These are phyloP conservation scores for Tragelaphus eurycerus DNA, from an alignment of 2,797 vertebrate genomes.

Conservation along the genomic window DNA sequence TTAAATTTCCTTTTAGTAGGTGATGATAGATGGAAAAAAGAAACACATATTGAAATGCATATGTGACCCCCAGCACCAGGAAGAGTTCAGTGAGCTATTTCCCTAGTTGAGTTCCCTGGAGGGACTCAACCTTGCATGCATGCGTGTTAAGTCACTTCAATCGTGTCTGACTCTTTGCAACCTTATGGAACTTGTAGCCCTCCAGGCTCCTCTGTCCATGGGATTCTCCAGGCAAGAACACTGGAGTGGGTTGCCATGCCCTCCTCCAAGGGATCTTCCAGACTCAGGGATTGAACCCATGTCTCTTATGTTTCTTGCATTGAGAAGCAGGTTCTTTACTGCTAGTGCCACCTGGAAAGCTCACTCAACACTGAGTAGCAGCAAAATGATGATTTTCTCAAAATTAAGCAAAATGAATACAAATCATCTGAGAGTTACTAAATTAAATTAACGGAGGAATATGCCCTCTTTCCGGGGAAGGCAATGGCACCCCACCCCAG, in stretches of 20 bases:
- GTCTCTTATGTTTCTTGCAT: not conserved
- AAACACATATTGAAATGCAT: not conserved
- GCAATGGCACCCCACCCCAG: too few relatives aligned
- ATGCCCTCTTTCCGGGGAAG: not conserved
- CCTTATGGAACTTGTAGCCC: not conserved
- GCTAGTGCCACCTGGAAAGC: not conserved
- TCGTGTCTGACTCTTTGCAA: not conserved
- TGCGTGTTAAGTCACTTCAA: not conserved
- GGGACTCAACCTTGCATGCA: not conserved
- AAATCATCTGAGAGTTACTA: not conserved
- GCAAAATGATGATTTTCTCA: not conserved
- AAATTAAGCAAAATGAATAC: not conserved
- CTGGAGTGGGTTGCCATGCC: not conserved
- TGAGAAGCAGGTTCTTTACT: not conserved
- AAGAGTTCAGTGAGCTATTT: not conserved
- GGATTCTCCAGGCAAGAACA: not conserved
- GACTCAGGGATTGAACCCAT: not conserved
- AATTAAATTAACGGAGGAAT: not conserved
- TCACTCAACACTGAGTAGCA: not conserved
- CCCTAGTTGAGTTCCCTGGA: not conserved
- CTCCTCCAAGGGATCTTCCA: not conserved
- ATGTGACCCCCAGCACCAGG: too few relatives aligned
- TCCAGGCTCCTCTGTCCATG: not conserved
- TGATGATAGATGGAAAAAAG: not conserved
- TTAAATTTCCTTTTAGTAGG: conserved; percentile 21